These are phyloP conservation scores for Phylloscopus whistleri DNA, from an alignment of 2,113 vertebrate genomes.

Conservation along the genomic window DNA sequence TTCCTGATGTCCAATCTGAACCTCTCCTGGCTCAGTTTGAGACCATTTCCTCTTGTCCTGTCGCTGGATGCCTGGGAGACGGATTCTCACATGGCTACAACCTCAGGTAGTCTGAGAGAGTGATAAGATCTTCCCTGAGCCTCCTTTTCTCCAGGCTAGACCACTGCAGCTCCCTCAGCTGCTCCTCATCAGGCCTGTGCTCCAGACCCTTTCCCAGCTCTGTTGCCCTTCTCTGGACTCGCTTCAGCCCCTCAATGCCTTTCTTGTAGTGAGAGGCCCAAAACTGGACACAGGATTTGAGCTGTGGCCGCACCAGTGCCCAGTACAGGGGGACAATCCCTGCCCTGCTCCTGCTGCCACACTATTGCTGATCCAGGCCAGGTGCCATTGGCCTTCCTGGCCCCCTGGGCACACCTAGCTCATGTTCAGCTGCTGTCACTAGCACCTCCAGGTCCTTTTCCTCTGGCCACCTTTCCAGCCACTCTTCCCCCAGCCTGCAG, in stretches of 20 bases:
- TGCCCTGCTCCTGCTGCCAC: neutral
- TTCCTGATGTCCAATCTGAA: neutral
- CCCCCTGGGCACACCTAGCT: neutral
- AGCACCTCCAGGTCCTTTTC: accelerated
- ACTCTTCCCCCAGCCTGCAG: neutral
- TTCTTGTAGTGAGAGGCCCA: neutral
- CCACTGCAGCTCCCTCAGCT: neutral
- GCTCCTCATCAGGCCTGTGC: neutral
- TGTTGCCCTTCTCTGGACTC: accelerated
- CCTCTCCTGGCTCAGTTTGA: neutral
- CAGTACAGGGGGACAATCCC: accelerated
- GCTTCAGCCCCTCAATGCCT: accelerated
- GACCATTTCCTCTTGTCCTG: neutral
- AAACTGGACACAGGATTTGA: neutral
- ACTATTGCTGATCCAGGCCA: neutral
- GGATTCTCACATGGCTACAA: too few relatives aligned
- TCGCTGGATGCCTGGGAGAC: accelerated
- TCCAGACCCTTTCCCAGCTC: neutral
- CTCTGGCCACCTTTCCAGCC: neutral
- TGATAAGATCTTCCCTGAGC: neutral
- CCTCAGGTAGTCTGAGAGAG: neutral
- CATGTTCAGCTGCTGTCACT: neutral
- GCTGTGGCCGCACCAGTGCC: neutral
- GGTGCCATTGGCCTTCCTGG: neutral
- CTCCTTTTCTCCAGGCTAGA: too few relatives aligned